Percentiles rank a stretch among this genome's conserved stretches.
Evolutionary conservation across 2,113 vertebrate species (phyloP).

Genomic region (Piprites chloris): DNA sequence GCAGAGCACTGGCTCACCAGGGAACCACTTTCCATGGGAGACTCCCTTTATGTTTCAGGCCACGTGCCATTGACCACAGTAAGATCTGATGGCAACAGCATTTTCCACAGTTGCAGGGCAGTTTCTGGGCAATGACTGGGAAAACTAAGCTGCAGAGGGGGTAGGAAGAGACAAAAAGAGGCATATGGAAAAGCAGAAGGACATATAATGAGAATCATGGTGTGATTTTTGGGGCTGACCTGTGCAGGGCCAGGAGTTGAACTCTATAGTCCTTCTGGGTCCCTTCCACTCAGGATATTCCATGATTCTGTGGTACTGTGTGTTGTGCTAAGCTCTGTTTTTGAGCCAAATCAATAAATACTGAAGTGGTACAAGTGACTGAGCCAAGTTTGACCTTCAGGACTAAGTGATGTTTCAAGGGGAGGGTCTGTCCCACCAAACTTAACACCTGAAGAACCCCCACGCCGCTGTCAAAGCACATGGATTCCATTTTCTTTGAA

Average conservation of each 20-base stretch:
- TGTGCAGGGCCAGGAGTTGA: neutral
- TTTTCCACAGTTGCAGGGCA: neutral
- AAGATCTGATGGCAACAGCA: neutral
- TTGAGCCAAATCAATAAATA: conserved; percentile 9
- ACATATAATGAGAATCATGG: neutral
- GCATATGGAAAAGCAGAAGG: neutral
- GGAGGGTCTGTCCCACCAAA: neutral
- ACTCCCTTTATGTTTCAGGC: neutral
- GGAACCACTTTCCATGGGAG: neutral
- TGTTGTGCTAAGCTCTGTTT: neutral
- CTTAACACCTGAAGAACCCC: neutral
- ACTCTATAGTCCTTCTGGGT: neutral
- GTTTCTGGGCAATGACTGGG: neutral
- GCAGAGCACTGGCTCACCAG: neutral
- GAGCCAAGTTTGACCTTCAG: neutral
- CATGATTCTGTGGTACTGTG: neutral
- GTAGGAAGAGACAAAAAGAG: neutral
- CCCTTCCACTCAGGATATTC: neutral
- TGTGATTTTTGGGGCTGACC: neutral
- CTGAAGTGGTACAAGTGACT: neutral
- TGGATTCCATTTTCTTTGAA: neutral
- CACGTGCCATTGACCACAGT: neutral
- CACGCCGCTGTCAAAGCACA: neutral
- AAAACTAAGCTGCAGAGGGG: neutral
- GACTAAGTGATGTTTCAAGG: neutral